phyloP scores from a whole-genome alignment of 2,113 vertebrate genomes.

The Chlamydotis undulata region DNA sequence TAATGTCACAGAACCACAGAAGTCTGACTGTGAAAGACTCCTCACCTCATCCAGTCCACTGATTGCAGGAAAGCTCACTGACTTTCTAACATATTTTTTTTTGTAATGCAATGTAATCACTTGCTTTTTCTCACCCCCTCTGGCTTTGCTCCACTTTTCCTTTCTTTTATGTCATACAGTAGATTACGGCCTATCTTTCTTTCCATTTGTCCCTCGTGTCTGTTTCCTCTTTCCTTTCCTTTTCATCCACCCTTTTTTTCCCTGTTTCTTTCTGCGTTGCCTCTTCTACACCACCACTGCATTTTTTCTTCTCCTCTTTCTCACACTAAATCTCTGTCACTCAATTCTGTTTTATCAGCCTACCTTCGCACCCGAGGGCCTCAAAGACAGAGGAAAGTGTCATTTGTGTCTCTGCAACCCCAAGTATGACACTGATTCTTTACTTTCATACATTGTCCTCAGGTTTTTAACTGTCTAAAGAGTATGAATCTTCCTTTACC shows the following conservation, averaged over 20 bases:
- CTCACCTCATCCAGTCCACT: background rate
- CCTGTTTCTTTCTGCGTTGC: background rate
- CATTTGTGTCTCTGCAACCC: background rate
- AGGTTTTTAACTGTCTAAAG: background rate
- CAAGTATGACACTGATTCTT: background rate
- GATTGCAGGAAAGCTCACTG: background rate
- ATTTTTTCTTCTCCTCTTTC: background rate
- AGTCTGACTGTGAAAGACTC: background rate
- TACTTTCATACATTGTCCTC: background rate
- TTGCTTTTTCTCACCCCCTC: background rate
- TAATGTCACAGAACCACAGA: background rate
- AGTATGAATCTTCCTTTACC: background rate
- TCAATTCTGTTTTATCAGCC: background rate
- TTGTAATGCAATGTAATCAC: background rate
- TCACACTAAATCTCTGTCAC: background rate
- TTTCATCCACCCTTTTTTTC: background rate
- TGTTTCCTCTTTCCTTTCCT: slow-evolving; percentile 12
- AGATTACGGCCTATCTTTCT: slow-evolving; percentile 24
- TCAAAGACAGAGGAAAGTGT: background rate
- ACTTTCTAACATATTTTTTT: background rate
- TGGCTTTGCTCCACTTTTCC: background rate
- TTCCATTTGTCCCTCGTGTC: background rate
- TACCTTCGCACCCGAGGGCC: background rate
- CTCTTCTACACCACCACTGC: background rate
- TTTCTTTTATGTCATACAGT: background rate